Evolutionary conservation across 2,797 vertebrate species (phyloP).

Genomic region (Alectoris magna): DNA sequence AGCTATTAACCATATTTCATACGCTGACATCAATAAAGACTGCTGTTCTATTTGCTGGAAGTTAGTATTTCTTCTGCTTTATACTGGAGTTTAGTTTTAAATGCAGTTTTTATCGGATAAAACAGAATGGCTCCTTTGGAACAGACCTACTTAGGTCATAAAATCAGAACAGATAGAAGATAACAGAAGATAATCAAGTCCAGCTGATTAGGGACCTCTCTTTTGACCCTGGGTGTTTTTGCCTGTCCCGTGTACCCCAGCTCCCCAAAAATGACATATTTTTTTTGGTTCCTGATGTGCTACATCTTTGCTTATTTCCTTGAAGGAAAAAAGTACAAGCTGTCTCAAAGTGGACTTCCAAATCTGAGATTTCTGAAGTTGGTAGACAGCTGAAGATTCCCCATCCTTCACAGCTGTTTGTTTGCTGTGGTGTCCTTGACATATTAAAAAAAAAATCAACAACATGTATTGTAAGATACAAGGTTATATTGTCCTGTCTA

Average conservation of each 20-base stretch:
- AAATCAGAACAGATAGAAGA: too few species aligned
- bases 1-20: neutral
- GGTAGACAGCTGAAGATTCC: neutral
- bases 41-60: neutral
- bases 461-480: neutral
- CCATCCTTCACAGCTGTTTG: neutral
- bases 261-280: neutral
- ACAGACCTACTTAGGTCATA: neutral
- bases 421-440: neutral
- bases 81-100: neutral
- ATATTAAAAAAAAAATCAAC: neutral
- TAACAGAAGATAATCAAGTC: neutral
- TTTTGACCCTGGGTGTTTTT: neutral
- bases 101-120: neutral
- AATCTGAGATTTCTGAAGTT: neutral
- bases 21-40: neutral
- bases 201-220: neutral
- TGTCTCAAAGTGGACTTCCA: neutral
- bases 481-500: neutral
- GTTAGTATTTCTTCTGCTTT: neutral
- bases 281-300: neutral
- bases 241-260: neutral
- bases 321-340: neutral
- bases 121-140: neutral
- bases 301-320: neutral